Base-by-base conservation (phyloP, 2,113 vertebrate genomes). In the Meleagris gallopavo region DNA sequence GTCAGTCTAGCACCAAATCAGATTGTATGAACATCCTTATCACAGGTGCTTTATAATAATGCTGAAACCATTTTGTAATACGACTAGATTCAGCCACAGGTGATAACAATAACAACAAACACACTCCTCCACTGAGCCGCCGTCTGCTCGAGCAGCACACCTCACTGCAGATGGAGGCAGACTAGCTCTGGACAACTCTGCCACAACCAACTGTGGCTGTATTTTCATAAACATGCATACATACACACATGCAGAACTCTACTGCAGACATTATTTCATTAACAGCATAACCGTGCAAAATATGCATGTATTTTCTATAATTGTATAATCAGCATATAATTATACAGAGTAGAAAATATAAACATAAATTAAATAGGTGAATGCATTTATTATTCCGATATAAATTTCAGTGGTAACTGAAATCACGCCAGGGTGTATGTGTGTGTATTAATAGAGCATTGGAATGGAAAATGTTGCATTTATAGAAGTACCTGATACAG, bases 281-380 rank as follows among this genome's bases (percentile, higher is more conserved):
- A 94, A 92, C 24, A 65, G 81, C 81, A 50, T 94, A 93, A 96
- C 79, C 92, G 90, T 87, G 86, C 77, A 79, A 93, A 95, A 90
- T 21, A 88, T 43, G 60, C 73, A 85, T 90, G 86, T 50, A 75
- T 94, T 88, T 92, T 95, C 88, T 84, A 2, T 92, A 94, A 95
- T 88, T 88, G 90, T 88, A 93, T 92, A 94, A 95, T 95, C 86
- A 94, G 46, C 40, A 38, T 48, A 66, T 92, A 96, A 96, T 96
- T 94, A 95, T 41, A 78, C 0, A 43, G 41, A 71, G 80, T 22
- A 46, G 57, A 90, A 96, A 91, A 83, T 83, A 86, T 93, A 96
- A 96, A 95, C 92, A 95, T 86, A 27, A 46, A 90, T 95, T 96
- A 92, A 86, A 91, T 89, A 96, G 95, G 95, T 96, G 94, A 96